Base-by-base conservation (phyloP, 2,113 vertebrate species). In the Leucopternis melanops region DNA sequence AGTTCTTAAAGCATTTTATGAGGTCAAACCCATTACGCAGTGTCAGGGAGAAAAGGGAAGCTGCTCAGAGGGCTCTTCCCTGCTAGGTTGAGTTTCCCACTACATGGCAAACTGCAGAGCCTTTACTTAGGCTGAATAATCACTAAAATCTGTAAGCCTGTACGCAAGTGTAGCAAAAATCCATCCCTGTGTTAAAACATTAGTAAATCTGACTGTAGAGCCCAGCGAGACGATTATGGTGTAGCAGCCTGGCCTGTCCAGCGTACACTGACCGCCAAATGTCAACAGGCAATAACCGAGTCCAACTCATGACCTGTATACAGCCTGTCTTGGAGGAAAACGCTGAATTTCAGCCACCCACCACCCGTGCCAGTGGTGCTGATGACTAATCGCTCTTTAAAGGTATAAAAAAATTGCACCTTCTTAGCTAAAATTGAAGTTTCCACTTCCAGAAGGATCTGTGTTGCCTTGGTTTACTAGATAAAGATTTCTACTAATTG, bases 251-350 rank as follows among this genome's bases (percentile, higher is more conserved):
- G 26, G 25, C 36, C 40, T 5, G 12, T 16, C 15, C 13, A 5
- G n/a, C 2, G 5, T 13, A 13, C 38, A 21, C n/a, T 8, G 6
- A 21, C n/a, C 8, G 4, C 13, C 47, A 16, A 62, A 27, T 0
- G 12, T 5, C 34, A 32, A 57, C 0, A 0, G 57, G 21, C 40
- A 47, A 7, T 7, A 73, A 31, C 61, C 1, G 20, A 36, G 58
- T 17, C 38, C 62, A 71, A 6, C 26, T 23, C 19, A 1, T 0
- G 1, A 4, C 38, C 58, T 36, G 38, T 5, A 9, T 15, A n/a
- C 10, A 19, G 34, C 52, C n/a, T 12, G 3, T 32, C 50, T 38
- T 66, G 4, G 13, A 62, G 25, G 20, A 55, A 66, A 74, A 81
- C 1, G 6, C 25, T 29, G 13, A 12, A 72, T 67, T 95, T 72